Evolutionary conservation across 2,888 invertebrate genomes (phyloP), one percentile per base, ranked within the genome.

Genomic region (Neoscelio sp.): DNA sequence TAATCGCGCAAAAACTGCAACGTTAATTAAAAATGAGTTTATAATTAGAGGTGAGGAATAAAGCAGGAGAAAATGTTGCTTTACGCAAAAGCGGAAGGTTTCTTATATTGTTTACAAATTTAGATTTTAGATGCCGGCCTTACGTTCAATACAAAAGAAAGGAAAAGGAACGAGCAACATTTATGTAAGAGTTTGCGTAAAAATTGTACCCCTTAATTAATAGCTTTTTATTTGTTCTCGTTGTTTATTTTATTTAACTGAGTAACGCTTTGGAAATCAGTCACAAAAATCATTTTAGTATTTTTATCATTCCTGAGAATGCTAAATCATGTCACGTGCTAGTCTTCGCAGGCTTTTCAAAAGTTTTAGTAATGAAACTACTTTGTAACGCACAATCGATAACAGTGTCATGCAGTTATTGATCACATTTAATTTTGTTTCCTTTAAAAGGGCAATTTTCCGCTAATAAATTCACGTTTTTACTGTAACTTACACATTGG

Each of bases 11-110:
- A 77, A 70, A 60, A 54, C 54, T 10, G 33, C 50, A 17, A 44
- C 56, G 64, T 70, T 77, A 77, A 77, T 77, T 77, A 77, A 70
- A 60, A 68, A 42, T 54, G 23, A 15, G 23, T 1, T 23, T 33
- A 12, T 12, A 35, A 60, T 50, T 50, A 60, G 38, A 18, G 1
- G 15, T 48, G 35, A 2, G 17, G 4, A 18, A 52, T 17, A 10
- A 18, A 35, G 28, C 4, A 17, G 1, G 13, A 8, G 10, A 7
- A 52, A 20, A 10, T 18, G 20, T 12, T 8, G 8, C 28, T n/a
- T n/a, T n/a, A 42, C 42, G 42, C 1, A 15, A 18, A 12, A 18
- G 6, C 6, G 3, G 17, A 18, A 42, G 15, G 2, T 15, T 42
- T 42, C 17, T 15, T 17, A 17, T 26, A 26, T 3, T 26, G 7